A percentile compares a stretch with the other conserved stretches of the same genome.
phyloP scores from a whole-genome alignment of 1,140 invertebrate genomes.

The Procambarus virginalis region DNA sequence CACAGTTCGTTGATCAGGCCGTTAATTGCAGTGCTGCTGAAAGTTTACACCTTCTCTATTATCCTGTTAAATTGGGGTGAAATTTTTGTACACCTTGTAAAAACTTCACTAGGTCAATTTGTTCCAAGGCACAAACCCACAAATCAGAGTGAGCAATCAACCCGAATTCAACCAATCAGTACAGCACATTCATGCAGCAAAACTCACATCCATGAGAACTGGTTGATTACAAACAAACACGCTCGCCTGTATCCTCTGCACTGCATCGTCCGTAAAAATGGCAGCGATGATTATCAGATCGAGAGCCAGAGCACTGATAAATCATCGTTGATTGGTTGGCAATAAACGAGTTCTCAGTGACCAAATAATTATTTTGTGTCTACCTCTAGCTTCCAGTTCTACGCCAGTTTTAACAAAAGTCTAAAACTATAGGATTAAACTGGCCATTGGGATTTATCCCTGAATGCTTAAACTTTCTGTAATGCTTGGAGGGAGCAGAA shows the following conservation, averaged over 20 bases:
- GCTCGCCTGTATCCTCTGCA: not conserved
- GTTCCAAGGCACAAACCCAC: not conserved
- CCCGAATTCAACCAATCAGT: not conserved
- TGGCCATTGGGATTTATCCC: not conserved
- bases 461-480: not conserved
- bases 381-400: not conserved
- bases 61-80: not conserved
- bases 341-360: not conserved
- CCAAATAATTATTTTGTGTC: not conserved
- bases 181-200: not conserved
- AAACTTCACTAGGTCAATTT: not conserved
- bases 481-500: not conserved
- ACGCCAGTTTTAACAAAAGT: not conserved
- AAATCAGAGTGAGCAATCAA: not conserved
- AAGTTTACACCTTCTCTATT: not conserved
- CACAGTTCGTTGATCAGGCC: not conserved
- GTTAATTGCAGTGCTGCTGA: not conserved
- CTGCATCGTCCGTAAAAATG: not conserved
- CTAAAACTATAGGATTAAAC: not conserved
- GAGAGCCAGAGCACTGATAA: slow-evolving; percentile 1
- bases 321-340: not conserved
- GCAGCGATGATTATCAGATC: not conserved
- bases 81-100: not conserved
- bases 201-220: not conserved
- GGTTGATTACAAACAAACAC: not conserved